Conservation (phyloP, 1,140 invertebrate species). For the Periplaneta americana region DNA sequence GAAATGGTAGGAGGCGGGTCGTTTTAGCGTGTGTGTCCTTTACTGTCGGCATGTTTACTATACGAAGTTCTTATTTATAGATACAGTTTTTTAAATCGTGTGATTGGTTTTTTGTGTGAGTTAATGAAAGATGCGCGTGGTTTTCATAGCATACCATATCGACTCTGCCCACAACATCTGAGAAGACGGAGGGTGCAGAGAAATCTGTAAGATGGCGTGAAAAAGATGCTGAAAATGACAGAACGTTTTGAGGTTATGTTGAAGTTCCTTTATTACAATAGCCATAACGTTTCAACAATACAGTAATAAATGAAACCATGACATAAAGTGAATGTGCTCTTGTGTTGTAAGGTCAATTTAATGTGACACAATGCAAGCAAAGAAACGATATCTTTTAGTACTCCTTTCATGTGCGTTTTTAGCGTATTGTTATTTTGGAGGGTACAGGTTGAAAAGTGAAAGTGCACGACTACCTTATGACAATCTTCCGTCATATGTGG, state of each 20-base stretch:
- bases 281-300: neutral
- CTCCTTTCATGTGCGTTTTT: conserved; percentile 74
- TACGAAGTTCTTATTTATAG: conserved; percentile 1
- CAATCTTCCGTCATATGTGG: conserved; percentile 23
- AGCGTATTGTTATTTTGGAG: conserved; percentile 77
- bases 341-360: neutral
- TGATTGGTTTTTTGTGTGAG: neutral
- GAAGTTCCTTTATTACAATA: conserved; percentile 6
- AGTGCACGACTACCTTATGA: conserved; percentile 18
- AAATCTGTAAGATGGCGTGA: conserved; percentile 12
- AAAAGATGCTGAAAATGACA: conserved; percentile 3
- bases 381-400: conserved; percentile 84
- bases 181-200: neutral
- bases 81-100: neutral
- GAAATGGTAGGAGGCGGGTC: conserved; percentile 1
- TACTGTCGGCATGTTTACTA: neutral
- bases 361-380: conserved; percentile 74
- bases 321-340: neutral
- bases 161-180: neutral
- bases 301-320: neutral
- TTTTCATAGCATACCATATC: conserved; percentile 3
- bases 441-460: conserved; percentile 62
- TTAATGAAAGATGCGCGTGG: conserved; percentile 3
- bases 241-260: conserved; percentile 1
- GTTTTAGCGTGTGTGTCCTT: neutral